phyloP scores from a whole-genome alignment of 2,113 vertebrate species.

The Phasianus colchicus region DNA sequence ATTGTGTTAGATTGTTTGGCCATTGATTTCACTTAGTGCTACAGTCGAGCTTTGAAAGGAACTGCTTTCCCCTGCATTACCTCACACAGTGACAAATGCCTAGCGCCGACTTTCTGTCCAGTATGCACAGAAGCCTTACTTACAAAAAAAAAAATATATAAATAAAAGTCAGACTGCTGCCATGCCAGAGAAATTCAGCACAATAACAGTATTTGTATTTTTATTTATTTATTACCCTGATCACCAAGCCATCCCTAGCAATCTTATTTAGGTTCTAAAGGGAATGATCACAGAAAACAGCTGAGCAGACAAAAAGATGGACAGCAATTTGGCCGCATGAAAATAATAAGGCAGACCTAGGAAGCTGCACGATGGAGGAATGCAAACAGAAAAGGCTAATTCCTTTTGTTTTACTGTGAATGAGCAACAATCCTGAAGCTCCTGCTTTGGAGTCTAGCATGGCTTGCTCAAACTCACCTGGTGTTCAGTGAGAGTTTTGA shows the following conservation, averaged over 20 bases:
- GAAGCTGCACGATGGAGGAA: not conserved
- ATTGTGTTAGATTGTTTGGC: constrained; percentile 91
- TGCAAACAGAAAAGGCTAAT: not conserved
- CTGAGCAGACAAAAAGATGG: constrained; percentile 5
- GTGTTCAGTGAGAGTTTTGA: not conserved
- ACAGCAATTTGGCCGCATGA: not conserved
- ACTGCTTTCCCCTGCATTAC: constrained; percentile 70
- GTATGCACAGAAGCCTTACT: not conserved
- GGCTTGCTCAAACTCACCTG: not conserved
- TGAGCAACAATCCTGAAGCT: not conserved
- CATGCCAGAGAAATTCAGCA: constrained; percentile 1
- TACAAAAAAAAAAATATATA: not conserved
- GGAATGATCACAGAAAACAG: not conserved
- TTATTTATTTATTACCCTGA: constrained; percentile 29
- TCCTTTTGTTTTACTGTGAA: not conserved
- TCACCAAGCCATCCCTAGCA: not conserved
- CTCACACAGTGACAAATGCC: constrained; percentile 76
- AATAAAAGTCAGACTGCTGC: not conserved
- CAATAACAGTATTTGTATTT: not conserved
- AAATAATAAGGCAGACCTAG: not conserved
- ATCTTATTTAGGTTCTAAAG: constrained; percentile 42
- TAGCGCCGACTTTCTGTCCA: not conserved
- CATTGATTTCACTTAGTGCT: constrained; percentile 93
- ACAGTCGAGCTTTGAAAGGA: constrained; percentile 80
- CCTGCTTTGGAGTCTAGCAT: not conserved